phyloP scores from a whole-genome alignment of 2,113 vertebrate genomes.

The Marcusenius ussheri region DNA sequence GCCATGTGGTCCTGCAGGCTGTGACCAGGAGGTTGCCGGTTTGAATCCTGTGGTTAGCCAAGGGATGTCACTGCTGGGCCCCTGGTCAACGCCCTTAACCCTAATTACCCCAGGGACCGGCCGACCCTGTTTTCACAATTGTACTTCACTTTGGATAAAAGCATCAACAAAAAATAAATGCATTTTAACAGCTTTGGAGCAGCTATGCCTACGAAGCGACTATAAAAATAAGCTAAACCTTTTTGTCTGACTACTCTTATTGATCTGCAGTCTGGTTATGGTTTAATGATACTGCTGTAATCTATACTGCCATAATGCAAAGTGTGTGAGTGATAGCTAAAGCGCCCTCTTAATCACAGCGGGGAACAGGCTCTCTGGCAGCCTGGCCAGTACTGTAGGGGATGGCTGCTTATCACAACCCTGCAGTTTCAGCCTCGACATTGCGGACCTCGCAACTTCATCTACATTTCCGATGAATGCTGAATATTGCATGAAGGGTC shows the following conservation, averaged over 20 bases:
- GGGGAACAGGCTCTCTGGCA: neutral
- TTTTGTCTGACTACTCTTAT: neutral
- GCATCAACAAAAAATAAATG: neutral
- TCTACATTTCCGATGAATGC: neutral
- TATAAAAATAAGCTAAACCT: neutral
- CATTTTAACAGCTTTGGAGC: neutral
- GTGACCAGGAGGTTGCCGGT: neutral
- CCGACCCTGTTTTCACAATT: neutral
- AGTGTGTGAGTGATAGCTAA: neutral
- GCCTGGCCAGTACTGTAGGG: neutral
- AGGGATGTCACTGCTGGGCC: neutral
- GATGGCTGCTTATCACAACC: neutral
- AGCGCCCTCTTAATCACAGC: neutral
- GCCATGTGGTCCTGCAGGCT: neutral
- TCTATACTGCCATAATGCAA: neutral
- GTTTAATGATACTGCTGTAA: neutral
- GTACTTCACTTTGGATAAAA: neutral
- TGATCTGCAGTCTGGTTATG: neutral
- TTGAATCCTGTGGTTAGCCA: neutral
- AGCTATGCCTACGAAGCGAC: neutral
- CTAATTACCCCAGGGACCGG: neutral
- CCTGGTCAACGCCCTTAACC: neutral
- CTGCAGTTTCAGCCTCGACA: neutral
- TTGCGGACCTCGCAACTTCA: neutral
- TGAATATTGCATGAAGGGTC: neutral